These are phyloP conservation scores for Endomychus coccineus DNA, from an alignment of 2,888 invertebrate genomes.

Conservation along the genomic window DNA sequence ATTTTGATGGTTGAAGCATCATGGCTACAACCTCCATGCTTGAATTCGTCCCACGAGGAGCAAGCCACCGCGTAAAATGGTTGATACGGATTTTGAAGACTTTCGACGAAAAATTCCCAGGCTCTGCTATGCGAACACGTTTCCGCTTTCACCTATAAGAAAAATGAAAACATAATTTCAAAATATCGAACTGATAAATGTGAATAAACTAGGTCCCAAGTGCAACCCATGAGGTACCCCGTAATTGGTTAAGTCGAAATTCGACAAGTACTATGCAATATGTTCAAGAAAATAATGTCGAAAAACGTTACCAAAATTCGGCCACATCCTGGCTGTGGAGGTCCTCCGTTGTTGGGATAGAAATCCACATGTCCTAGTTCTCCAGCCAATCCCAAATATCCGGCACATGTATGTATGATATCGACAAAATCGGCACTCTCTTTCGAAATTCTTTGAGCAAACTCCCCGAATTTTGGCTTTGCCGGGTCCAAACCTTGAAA, in stretches of 20 bases:
- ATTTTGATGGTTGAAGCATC: slow-evolving; percentile 22
- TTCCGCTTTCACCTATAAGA: too few species aligned
- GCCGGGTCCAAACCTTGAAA: slow-evolving; percentile 67
- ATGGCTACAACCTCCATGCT: slow-evolving; percentile 25
- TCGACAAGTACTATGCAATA: too few species aligned
- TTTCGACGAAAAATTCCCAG: slow-evolving; percentile 56
- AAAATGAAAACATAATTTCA: too few species aligned
- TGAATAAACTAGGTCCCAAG: too few species aligned
- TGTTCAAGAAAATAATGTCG: too few species aligned
- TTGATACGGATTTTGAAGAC: slow-evolving; percentile 46
- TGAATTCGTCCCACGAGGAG: too few species aligned
- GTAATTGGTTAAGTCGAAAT: too few species aligned
- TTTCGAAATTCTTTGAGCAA: slow-evolving; percentile 49
- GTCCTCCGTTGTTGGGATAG: slow-evolving; percentile 62
- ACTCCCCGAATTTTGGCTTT: slow-evolving; percentile 52
- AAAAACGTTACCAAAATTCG: too few species aligned
- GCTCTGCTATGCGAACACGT: slow-evolving; percentile 65
- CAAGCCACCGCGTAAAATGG: slow-evolving; percentile 54
- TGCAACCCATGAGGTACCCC: too few species aligned
- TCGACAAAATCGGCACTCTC: slow-evolving; percentile 63
- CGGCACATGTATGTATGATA: slow-evolving; percentile 63
- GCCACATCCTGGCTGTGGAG: slow-evolving; percentile 59
- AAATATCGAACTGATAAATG: too few species aligned
- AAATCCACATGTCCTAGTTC: slow-evolving; percentile 63
- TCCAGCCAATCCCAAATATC: slow-evolving; percentile 58